Evolutionary conservation across 2,113 vertebrate genomes (phyloP), one percentile per base, ranked within the genome.

Genomic region (Heterotilapia buettikoferi): DNA sequence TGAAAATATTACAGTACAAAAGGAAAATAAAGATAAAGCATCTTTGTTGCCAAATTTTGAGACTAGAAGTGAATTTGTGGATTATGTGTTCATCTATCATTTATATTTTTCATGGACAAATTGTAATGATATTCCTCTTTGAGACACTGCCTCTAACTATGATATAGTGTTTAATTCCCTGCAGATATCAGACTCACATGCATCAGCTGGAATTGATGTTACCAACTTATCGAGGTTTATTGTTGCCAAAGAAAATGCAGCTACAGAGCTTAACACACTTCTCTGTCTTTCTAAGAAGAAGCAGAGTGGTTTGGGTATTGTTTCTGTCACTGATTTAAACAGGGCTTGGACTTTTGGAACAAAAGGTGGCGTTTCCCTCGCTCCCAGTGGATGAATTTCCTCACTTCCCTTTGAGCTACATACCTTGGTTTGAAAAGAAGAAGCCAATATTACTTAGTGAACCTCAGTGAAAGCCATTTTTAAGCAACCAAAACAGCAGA

Each of bases 191-290:
- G 53, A 53, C 16, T 13, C 85, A 71, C 71, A 57, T 84, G 73
- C 61, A 63, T 88, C 85, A 38, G 80, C 78, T 26, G 45, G 53
- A 83, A 90, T 92, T 59, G 19, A 84, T 92, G 87, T 40, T 85
- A 80, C 86, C 53, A 82, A 40, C 68, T 71, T 68, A 38, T 43
- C 21, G 21, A 16, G 83, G 59, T 47, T 81, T 90, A 90, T 82
- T 68, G 66, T 80, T 86, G 68, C 84, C 84, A 68, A 66, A 87
- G 82, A 83, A 59, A n/a, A 40, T 33, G 57, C 61, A 43, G 59
- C 85, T 13, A 45, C 78, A 26, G 53, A 90, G 81, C 83, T 85
- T 61, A 53, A 18, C 33, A 29, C 45, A 47, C 36, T 85, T 76
- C 53, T 83, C 7, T 61, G 38, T 63, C 40, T 6, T 43, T 33